A percentile compares a stretch with the other conserved stretches of the same genome.
These are phyloP conservation scores for Pseudococcus jackbeardsleyi DNA, from an alignment of 2,888 invertebrate species.

Conservation along the genomic window DNA sequence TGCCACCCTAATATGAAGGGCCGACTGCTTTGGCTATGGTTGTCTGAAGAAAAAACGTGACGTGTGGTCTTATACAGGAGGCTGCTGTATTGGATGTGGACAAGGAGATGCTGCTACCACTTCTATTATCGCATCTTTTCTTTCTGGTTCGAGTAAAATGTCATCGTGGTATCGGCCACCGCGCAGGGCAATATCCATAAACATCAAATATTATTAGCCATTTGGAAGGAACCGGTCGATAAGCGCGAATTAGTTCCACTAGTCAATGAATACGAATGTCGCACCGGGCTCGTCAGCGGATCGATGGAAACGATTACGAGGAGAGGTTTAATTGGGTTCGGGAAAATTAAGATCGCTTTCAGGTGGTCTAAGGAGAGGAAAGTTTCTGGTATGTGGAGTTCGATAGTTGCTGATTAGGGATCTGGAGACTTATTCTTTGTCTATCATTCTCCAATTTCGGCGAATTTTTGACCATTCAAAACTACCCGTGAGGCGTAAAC, in stretches of 20 bases:
- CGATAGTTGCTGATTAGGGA: not conserved
- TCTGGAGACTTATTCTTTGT: not conserved
- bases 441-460: not conserved
- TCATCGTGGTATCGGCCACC: not conserved
- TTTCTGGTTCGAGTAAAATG: not conserved
- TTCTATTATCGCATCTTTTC: not conserved
- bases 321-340: not conserved
- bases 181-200: not conserved
- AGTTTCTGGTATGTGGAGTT: not conserved
- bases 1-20: not conserved
- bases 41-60: slow-evolving; percentile 23
- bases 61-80: slow-evolving; percentile 24
- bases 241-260: slow-evolving; percentile 23
- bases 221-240: slow-evolving; percentile 8
- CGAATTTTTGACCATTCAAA: too few relatives aligned
- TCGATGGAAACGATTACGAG: too few relatives aligned
- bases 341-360: slow-evolving; percentile 40
- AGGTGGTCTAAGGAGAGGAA: slow-evolving; percentile 13
- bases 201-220: slow-evolving; percentile 38
- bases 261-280: not conserved
- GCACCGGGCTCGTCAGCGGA: not conserved
- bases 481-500: too few relatives aligned
- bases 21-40: not conserved
- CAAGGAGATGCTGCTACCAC: not conserved
- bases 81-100: not conserved